Evolutionary conservation across 2,113 vertebrate genomes (phyloP).

Genomic region (Agelaius tricolor): DNA sequence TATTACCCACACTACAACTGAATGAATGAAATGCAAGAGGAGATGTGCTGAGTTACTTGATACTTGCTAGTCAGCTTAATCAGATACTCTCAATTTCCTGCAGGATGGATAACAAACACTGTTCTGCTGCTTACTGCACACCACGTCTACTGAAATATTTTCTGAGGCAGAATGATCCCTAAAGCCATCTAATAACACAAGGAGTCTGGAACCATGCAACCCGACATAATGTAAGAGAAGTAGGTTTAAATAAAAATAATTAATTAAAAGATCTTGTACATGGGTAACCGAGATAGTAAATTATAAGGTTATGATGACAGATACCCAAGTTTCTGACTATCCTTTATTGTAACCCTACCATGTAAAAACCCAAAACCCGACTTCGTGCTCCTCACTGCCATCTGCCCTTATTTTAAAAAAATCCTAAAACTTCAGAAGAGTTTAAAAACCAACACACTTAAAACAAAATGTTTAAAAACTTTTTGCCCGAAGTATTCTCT

Average conservation of each 20-base stretch:
- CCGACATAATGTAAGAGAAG: neutral
- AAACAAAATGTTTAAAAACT: neutral
- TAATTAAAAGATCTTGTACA: neutral
- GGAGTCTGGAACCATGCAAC: neutral
- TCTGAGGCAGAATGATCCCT: neutral
- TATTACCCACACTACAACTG: constrained; percentile 62
- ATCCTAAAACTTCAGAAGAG: neutral
- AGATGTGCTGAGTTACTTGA: constrained; percentile 71
- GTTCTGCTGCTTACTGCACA: constrained; percentile 49
- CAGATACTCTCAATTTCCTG: constrained; percentile 80
- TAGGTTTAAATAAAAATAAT: neutral
- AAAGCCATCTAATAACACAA: neutral
- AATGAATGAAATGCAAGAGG: constrained; percentile 72
- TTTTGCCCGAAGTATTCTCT: neutral
- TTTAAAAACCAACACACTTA: neutral
- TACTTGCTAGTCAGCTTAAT: constrained; percentile 87
- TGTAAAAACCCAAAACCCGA: neutral
- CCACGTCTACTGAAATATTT: constrained; percentile 48
- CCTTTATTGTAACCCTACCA: neutral
- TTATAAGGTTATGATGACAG: neutral
- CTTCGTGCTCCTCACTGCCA: neutral
- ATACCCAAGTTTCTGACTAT: neutral
- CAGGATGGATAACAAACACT: constrained; percentile 52
- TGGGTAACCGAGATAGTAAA: neutral
- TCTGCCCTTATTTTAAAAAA: neutral